Evolutionary conservation across 2,888 invertebrate species (phyloP), one percentile per base, ranked within the genome.

Genomic region (Aradus depressus): DNA sequence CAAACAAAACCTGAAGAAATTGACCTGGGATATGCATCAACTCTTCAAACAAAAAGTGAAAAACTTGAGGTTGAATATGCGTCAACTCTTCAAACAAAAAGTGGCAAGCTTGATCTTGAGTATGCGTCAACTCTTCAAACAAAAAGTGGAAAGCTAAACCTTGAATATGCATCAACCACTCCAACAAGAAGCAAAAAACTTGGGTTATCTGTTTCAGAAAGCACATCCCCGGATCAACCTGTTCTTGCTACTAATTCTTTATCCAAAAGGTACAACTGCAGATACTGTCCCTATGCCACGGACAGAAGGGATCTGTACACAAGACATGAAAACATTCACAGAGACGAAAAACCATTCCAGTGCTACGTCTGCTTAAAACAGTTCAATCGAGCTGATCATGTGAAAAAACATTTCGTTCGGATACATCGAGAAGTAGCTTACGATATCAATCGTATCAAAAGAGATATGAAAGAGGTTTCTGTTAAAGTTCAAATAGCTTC

Each of bases 331-430:
- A 91, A 90, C 67, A 92, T 91, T 58, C 92, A 92, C 66, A 79
- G 89, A 61, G 89, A 89, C 66, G 90, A 91, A 66, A 91, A 92
- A 66, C 91, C 91, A 4, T 92, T 91, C 67, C 88, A 90, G 66
- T 92, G 91, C 68, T 91, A 91, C 67, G 81, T 90, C 26, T 91
- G 91, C 66, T 80, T 84, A 66, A 90, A 91, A 68, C 88, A 90
- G 67, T 92, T 92, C 71, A 92, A 91, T 68, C 76, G 91, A 45
- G 91, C 91, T 32, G 91, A 92, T 68, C 91, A 92, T 66, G 91
- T 92, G 39, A 92, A 92, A 69, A 92, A 92, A 64, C 91, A 92
- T 68, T 91, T 91, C 64, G 72, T 89, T 59, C 75, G 91, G 59
- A 91, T 92, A 87, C 91, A 92, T 65, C 77, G 90, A 37, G 91